phyloP scores from a whole-genome alignment of 2,113 vertebrate species.

The Glareola pratincola region DNA sequence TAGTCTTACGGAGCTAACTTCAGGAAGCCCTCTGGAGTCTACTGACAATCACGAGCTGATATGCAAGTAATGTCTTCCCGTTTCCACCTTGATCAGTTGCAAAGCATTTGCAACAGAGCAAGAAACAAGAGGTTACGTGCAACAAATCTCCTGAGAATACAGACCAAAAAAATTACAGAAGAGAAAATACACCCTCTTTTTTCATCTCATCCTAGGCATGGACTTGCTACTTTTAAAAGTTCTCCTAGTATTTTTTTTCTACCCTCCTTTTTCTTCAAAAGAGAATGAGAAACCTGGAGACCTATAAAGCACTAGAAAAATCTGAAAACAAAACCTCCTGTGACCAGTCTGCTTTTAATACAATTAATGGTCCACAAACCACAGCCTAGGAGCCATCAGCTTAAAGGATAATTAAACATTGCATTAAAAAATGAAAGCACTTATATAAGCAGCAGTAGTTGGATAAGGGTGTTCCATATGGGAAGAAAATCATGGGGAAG shows the following conservation, averaged over 20 bases:
- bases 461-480: neutral
- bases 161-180: neutral
- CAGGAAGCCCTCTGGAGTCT: neutral
- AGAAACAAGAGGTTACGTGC: neutral
- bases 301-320: neutral
- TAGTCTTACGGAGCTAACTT: neutral
- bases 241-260: neutral
- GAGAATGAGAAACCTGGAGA: neutral
- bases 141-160: neutral
- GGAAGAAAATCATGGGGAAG: neutral
- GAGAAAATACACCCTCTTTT: neutral
- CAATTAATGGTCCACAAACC: neutral
- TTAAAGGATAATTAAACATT: neutral
- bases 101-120: neutral
- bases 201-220: neutral
- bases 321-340: neutral
- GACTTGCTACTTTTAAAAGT: neutral
- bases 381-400: neutral
- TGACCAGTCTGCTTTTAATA: neutral
- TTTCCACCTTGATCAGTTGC: neutral
- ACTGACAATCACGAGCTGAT: neutral
- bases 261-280: neutral
- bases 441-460: neutral
- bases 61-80: neutral
- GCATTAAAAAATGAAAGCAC: neutral